A percentile compares a stretch with the other conserved stretches of the same genome.
These are phyloP conservation scores for Drosophila cardini DNA, from an alignment of 1,140 invertebrate genomes.

Conservation along the genomic window DNA sequence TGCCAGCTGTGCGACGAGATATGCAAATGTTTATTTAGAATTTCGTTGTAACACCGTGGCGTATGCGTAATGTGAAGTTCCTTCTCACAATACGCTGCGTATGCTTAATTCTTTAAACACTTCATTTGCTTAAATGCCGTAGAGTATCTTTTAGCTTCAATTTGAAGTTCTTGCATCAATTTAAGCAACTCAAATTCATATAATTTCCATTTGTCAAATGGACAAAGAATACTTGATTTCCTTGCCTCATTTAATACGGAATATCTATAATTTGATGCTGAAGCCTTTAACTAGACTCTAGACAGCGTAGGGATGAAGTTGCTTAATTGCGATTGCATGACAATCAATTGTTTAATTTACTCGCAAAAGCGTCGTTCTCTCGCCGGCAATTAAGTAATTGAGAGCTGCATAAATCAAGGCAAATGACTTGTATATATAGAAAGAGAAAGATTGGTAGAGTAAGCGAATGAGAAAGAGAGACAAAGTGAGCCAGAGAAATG, in stretches of 20 bases:
- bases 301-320: background rate
- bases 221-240: background rate
- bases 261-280: background rate
- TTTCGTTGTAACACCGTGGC: conserved; percentile 38
- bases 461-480: background rate
- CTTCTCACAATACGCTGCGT: conserved; percentile 24
- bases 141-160: background rate
- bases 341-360: conserved; percentile 75
- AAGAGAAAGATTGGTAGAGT: background rate
- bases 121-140: conserved; percentile 61
- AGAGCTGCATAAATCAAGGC: conserved; percentile 51
- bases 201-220: background rate
- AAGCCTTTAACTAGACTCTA: background rate
- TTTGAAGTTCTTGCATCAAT: conserved; percentile 5
- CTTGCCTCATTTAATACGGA: background rate
- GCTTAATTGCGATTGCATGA: conserved; percentile 41
- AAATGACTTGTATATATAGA: conserved; percentile 11
- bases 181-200: background rate
- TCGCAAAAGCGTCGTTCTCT: conserved; percentile 41
- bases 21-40: conserved; percentile 80
- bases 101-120: conserved; percentile 59
- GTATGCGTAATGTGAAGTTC: conserved; percentile 35
- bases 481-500: background rate
- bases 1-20: conserved; percentile 50
- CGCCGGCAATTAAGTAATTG: conserved; percentile 75